Percentiles rank a stretch among this genome's conserved stretches.
Evolutionary conservation across 2,113 vertebrate species (phyloP).

Genomic region (Ceratotherium simum): DNA sequence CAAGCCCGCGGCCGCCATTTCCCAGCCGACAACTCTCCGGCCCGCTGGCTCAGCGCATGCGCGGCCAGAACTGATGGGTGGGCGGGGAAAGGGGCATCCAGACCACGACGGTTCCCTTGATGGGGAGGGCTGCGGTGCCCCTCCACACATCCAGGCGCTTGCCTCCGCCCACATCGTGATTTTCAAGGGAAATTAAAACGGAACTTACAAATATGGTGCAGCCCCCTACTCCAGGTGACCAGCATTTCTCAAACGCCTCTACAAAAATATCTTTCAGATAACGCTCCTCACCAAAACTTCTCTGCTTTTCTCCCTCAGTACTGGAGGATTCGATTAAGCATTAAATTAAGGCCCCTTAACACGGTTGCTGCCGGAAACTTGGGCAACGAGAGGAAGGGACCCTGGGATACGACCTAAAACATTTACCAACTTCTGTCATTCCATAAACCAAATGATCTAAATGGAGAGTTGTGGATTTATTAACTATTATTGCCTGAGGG

Average conservation of each 20-base stretch:
- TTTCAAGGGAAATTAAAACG: not conserved
- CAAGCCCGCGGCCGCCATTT: constrained; percentile 95
- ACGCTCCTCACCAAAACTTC: not conserved
- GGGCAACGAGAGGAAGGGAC: not conserved
- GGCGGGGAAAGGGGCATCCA: constrained; percentile 14
- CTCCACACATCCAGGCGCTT: not conserved
- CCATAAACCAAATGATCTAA: not conserved
- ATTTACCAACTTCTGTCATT: not conserved
- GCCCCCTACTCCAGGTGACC: not conserved
- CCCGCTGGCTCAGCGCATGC: constrained; percentile 61
- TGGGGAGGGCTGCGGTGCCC: fast-evolving
- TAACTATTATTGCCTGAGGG: not conserved
- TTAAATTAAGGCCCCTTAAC: not conserved
- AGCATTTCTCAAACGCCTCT: not conserved
- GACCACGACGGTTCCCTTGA: not conserved
- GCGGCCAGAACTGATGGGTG: constrained; percentile 76
- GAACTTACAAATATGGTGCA: not conserved
- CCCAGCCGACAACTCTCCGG: constrained; percentile 84
- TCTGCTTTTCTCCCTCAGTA: not conserved
- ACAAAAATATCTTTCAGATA: not conserved
- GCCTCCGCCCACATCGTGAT: not conserved
- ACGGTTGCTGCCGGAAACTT: not conserved
- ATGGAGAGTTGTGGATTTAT: not conserved
- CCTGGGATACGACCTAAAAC: not conserved
- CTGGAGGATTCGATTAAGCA: not conserved